Percentiles rank a stretch among this genome's conserved stretches.
Evolutionary conservation across 1,140 invertebrate species (phyloP).

Genomic region (Drosophila melanica): DNA sequence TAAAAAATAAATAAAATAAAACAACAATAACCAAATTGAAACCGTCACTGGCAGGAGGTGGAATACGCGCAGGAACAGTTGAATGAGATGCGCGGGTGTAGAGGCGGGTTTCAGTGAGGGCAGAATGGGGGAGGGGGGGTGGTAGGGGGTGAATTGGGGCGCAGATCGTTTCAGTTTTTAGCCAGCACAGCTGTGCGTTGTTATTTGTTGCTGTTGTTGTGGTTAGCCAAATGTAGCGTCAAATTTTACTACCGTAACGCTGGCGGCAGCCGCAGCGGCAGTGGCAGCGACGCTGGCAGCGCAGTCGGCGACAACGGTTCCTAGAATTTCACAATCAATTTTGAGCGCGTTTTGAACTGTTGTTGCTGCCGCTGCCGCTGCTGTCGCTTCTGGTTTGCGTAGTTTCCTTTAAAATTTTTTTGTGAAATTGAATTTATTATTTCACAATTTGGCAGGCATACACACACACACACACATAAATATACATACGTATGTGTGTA

Average conservation of each 20-base stretch:
- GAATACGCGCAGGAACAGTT: slow-evolving; percentile 1
- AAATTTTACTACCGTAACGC: slow-evolving; percentile 45
- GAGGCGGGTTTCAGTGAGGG: background rate
- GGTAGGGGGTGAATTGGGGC: background rate
- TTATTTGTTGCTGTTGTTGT: slow-evolving; percentile 6
- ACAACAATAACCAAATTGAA: slow-evolving; percentile 6
- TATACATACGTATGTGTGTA: background rate
- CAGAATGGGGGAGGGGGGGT: background rate
- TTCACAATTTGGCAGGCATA: slow-evolving; percentile 61
- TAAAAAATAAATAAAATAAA: background rate
- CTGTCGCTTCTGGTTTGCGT: slow-evolving; percentile 39
- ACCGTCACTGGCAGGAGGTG: slow-evolving; percentile 6
- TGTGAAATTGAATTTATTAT: slow-evolving; percentile 80
- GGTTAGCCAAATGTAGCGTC: slow-evolving; percentile 38
- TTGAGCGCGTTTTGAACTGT: slow-evolving; percentile 48
- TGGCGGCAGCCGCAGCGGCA: background rate
- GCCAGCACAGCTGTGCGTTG: slow-evolving; percentile 16
- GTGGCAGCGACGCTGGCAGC: slow-evolving; percentile 15
- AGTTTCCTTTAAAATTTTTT: slow-evolving; percentile 54
- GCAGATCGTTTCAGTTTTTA: slow-evolving; percentile 20
- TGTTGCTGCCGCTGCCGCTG: slow-evolving; percentile 28
- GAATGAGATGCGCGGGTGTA: slow-evolving; percentile 2
- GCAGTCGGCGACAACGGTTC: slow-evolving; percentile 40
- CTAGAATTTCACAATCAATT: slow-evolving; percentile 73
- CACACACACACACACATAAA: slow-evolving; percentile 26